Conservation (phyloP, 2,797 vertebrate species). For the Crenichthys baileyi region DNA sequence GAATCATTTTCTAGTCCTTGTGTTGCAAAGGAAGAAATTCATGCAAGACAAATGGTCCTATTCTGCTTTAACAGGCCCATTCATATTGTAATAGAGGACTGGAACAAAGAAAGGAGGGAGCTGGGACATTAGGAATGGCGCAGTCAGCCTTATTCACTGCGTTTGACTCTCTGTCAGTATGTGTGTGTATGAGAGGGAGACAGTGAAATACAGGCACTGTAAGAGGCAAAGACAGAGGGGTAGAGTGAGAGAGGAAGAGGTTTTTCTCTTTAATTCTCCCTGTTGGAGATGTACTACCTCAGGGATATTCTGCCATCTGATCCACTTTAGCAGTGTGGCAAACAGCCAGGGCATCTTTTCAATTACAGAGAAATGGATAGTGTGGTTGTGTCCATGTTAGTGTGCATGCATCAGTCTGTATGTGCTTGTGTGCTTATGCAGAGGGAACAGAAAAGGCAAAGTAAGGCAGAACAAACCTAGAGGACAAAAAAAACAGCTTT, state of each 20-base stretch:
- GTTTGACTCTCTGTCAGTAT: constrained; percentile 46
- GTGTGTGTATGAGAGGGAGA: constrained; percentile 20
- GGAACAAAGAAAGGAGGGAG: constrained; percentile 72
- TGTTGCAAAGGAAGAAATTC: constrained; percentile 65
- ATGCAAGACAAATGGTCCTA: constrained; percentile 82
- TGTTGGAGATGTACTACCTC: constrained; percentile 79
- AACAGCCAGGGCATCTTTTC: constrained; percentile 81
- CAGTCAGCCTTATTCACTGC: constrained; percentile 67
- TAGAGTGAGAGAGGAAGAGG: constrained; percentile 21
- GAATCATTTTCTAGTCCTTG: constrained; percentile 73
- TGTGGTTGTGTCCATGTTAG: constrained; percentile 39
- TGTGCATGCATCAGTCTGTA: constrained; percentile 18
- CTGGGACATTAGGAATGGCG: constrained; percentile 71
- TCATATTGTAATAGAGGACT: constrained; percentile 79
- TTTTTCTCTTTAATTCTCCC: constrained; percentile 74
- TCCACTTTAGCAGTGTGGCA: constrained; percentile 79
- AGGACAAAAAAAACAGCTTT: constrained; percentile 20
- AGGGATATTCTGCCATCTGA: constrained; percentile 80
- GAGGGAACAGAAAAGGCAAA: constrained; percentile 47
- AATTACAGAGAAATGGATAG: constrained; percentile 78
- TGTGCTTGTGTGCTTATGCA: constrained; percentile 23
- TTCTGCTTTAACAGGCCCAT: constrained; percentile 75
- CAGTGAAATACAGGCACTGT: constrained; percentile 10
- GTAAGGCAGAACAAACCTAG: constrained; percentile 14
- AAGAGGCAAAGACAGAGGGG: constrained; percentile 31